A percentile compares a stretch with the other conserved stretches of the same genome.
Evolutionary conservation across 2,888 invertebrate species (phyloP).

Genomic region (Microctonus brassicae): DNA sequence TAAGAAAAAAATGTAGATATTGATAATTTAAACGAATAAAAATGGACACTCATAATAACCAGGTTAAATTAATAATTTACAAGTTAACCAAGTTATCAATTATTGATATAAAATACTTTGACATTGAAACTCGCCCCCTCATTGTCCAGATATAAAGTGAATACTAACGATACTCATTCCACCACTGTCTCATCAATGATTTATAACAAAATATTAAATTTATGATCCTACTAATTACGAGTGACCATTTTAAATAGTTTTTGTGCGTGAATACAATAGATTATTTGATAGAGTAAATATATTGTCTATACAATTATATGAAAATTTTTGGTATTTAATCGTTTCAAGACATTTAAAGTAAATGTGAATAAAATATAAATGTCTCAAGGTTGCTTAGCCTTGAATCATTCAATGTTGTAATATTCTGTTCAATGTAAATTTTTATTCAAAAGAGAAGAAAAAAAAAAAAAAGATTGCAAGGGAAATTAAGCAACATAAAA

Average conservation of each 20-base stretch:
- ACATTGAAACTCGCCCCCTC: conserved; percentile 22
- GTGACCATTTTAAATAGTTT: background rate
- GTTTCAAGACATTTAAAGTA: background rate
- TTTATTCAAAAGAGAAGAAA: background rate
- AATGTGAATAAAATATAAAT: background rate
- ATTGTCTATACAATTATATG: background rate
- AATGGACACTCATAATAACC: background rate
- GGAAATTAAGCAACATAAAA: background rate
- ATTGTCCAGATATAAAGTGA: background rate
- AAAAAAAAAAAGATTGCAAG: background rate
- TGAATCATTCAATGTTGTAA: too few species aligned
- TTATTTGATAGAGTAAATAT: background rate
- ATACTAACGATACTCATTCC: background rate
- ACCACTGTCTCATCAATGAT: background rate
- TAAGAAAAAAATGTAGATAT: background rate
- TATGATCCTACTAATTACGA: background rate
- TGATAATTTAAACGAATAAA: conserved; percentile 4
- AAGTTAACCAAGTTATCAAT: background rate
- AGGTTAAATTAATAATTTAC: conserved; percentile 22
- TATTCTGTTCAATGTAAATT: too few species aligned
- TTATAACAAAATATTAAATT: background rate
- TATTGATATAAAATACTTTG: conserved; percentile 8
- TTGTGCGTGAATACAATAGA: background rate
- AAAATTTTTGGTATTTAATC: background rate
- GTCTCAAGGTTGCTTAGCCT: background rate